Percentiles rank a stretch among this genome's conserved stretches.
Conservation (phyloP, 1,140 invertebrate species). For the Pygmarrhopalites habei region DNA sequence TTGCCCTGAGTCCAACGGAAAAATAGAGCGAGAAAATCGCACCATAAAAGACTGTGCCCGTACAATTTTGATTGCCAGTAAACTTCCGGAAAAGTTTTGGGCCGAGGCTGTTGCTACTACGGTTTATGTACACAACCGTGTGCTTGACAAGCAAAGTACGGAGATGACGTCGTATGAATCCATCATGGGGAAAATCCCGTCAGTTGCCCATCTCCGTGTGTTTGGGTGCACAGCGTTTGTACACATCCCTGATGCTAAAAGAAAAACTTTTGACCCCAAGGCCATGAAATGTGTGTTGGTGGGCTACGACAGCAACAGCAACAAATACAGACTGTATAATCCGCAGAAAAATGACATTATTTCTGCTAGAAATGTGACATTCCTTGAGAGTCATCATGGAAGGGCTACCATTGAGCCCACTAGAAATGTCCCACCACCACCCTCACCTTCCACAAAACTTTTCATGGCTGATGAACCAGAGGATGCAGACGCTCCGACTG, state of each 20-base stretch:
- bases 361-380: constrained; percentile 33
- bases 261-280: constrained; percentile 32
- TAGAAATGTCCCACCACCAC: too few relatives aligned
- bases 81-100: not conserved
- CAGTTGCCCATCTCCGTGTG: constrained; percentile 39
- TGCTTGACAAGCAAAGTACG: constrained; percentile 22
- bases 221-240: constrained; percentile 42
- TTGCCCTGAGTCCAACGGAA: constrained; percentile 47
- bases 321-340: constrained; percentile 35
- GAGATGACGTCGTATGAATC: constrained; percentile 40
- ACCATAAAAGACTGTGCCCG: not conserved
- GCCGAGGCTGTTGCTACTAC: constrained; percentile 13
- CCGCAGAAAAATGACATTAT: constrained; percentile 16
- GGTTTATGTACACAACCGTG: constrained; percentile 40
- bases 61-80: not conserved
- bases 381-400: too few relatives aligned
- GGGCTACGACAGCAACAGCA: constrained; percentile 36
- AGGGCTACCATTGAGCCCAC: too few relatives aligned
- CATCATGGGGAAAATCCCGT: constrained; percentile 40
- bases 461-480: too few relatives aligned
- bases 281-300: constrained; percentile 36
- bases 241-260: constrained; percentile 38
- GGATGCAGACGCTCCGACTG: too few relatives aligned
- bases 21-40: constrained; percentile 6
- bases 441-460: too few relatives aligned